Conservation (phyloP, 2,113 vertebrate genomes). For the Bubalus kerabau region DNA sequence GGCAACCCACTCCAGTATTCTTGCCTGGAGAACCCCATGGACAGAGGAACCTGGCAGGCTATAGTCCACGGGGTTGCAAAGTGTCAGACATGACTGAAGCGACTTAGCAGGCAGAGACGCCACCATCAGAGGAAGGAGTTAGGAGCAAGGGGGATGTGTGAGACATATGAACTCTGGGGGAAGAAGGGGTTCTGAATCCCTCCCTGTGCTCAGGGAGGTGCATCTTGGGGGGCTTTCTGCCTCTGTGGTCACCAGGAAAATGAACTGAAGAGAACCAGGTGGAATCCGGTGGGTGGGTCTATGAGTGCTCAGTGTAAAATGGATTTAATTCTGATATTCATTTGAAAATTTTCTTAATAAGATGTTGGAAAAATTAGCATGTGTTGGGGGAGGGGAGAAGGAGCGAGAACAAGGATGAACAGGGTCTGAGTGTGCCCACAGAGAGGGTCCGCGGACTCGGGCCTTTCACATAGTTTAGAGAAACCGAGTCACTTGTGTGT, state of each 20-base stretch:
- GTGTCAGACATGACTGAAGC: accelerated
- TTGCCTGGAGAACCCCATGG: not conserved
- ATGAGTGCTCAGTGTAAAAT: not conserved
- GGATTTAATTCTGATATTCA: not conserved
- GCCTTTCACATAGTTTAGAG: not conserved
- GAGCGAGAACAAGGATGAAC: not conserved
- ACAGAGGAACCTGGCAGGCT: not conserved
- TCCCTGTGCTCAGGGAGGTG: too few species aligned
- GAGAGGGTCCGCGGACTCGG: not conserved
- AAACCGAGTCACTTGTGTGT: not conserved
- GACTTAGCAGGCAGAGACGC: not conserved
- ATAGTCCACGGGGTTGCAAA: not conserved
- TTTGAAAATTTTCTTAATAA: not conserved
- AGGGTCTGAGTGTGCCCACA: not conserved
- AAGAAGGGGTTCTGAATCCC: not conserved
- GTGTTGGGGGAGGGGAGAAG: not conserved
- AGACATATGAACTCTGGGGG: not conserved
- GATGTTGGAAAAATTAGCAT: not conserved
- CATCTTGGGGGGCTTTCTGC: not conserved
- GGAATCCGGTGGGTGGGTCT: not conserved
- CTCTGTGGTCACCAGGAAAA: not conserved
- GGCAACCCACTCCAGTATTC: not conserved
- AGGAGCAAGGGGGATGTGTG: accelerated
- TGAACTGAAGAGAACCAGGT: not conserved
- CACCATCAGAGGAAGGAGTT: not conserved